Conservation (phyloP, 2,113 vertebrate species). For the Jacana jacana region DNA sequence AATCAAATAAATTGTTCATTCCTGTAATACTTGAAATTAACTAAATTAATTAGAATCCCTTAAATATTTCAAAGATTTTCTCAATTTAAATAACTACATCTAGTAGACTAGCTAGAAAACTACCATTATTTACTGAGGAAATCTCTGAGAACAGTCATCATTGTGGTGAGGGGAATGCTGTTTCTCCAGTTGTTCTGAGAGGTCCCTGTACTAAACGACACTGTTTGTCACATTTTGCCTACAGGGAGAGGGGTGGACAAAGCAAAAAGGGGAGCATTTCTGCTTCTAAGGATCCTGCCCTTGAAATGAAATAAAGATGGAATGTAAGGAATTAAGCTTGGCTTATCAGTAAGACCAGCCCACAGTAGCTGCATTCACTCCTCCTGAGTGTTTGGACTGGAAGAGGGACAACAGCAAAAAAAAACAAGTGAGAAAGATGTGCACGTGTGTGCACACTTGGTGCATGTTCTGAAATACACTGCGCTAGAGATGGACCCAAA, state of each 20-base stretch:
- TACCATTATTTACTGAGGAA: not conserved
- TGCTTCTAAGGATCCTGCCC: not conserved
- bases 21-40: not conserved
- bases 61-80: not conserved
- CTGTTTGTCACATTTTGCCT: not conserved
- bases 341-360: not conserved
- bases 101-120: not conserved
- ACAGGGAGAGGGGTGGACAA: not conserved
- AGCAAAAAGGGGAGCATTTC: not conserved
- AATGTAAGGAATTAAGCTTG: not conserved
- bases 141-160: not conserved
- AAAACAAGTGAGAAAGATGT: not conserved
- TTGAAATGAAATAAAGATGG: not conserved
- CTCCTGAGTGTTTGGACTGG: not conserved
- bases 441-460: not conserved
- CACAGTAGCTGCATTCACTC: not conserved
- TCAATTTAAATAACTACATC: not conserved
- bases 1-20: not conserved
- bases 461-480: not conserved
- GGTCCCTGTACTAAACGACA: not conserved
- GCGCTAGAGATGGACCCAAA: not conserved
- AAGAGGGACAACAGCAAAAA: not conserved
- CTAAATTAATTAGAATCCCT: not conserved
- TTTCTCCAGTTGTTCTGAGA: not conserved
- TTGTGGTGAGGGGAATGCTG: not conserved